These are phyloP conservation scores for Scaptomyza polygonia DNA, from an alignment of 2,888 invertebrate genomes.

Conservation along the genomic window DNA sequence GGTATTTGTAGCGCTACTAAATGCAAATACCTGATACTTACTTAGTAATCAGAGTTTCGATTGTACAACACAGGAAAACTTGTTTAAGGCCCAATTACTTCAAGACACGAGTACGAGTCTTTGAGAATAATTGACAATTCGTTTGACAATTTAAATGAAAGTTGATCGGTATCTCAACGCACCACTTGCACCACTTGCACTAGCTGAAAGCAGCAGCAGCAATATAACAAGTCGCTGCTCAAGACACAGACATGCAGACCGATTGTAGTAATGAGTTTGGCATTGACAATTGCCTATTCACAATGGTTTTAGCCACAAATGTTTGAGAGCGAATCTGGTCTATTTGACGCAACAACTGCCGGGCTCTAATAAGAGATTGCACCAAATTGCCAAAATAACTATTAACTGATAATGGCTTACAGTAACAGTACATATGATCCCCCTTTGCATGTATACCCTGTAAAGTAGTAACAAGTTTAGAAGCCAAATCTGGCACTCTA, in stretches of 20 bases:
- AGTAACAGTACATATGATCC: no score
- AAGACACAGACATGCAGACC: slow-evolving; percentile 53
- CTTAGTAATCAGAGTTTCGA: slow-evolving; percentile 10
- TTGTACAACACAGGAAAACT: slow-evolving; percentile 11
- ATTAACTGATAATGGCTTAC: neutral
- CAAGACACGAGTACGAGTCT: slow-evolving; percentile 35
- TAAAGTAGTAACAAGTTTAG: neutral
- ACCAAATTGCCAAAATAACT: neutral
- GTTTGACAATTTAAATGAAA: slow-evolving; percentile 82
- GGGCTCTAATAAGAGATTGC: neutral
- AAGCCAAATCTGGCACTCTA: neutral
- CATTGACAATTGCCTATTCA: slow-evolving; percentile 31
- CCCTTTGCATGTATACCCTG: neutral
- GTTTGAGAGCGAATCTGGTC: slow-evolving; percentile 50
- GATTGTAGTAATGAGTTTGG: slow-evolving; percentile 31
- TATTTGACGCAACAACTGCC: slow-evolving; percentile 31
- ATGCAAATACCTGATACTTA: slow-evolving; percentile 39
- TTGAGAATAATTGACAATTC: slow-evolving; percentile 58
- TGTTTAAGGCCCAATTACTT: slow-evolving; percentile 27
- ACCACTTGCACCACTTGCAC: slow-evolving; percentile 60
- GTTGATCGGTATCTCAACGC: slow-evolving; percentile 72
- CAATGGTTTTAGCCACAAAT: slow-evolving; percentile 56
- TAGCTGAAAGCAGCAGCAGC: slow-evolving; percentile 35
- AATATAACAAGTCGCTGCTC: slow-evolving; percentile 44
- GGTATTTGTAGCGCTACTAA: slow-evolving; percentile 27